These are phyloP conservation scores for Cyclopterus lumpus DNA, from an alignment of 2,797 vertebrate genomes.

Conservation along the genomic window DNA sequence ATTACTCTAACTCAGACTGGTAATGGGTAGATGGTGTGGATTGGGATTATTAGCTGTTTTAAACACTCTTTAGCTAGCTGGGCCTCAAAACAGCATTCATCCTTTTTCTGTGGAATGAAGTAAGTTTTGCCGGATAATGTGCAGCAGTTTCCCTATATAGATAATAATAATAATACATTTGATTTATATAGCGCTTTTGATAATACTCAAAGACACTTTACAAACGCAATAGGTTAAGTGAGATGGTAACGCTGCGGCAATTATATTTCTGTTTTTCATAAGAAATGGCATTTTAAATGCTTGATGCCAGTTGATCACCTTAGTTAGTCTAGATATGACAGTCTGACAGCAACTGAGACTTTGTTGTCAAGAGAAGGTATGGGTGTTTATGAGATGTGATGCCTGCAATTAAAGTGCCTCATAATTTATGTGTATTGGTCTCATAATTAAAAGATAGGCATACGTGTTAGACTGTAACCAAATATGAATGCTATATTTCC, in stretches of 20 bases:
- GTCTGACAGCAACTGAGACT: neutral
- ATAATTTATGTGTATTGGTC: neutral
- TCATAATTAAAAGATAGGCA: neutral
- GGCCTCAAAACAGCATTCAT: constrained; percentile 27
- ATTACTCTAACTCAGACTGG: constrained; percentile 61
- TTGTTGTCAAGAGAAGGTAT: neutral
- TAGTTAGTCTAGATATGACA: neutral
- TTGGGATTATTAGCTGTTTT: constrained; percentile 72
- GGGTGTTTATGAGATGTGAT: constrained; percentile 11
- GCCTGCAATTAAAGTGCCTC: neutral
- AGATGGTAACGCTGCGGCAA: neutral
- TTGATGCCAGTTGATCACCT: neutral
- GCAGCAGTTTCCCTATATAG: neutral
- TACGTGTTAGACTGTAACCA: neutral
- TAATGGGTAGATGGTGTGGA: constrained; percentile 66
- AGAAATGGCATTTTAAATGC: neutral
- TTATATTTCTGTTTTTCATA: neutral
- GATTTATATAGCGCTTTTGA: no score
- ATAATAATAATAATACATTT: no score
- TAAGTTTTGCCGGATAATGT: constrained; percentile 1
- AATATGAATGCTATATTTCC: neutral
- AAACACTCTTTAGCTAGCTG: constrained; percentile 52
- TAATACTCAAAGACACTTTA: no score
- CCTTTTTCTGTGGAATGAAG: constrained; percentile 1
- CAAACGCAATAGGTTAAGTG: neutral